phyloP scores from a whole-genome alignment of 2,113 vertebrate species.

The Aphelocoma coerulescens region DNA sequence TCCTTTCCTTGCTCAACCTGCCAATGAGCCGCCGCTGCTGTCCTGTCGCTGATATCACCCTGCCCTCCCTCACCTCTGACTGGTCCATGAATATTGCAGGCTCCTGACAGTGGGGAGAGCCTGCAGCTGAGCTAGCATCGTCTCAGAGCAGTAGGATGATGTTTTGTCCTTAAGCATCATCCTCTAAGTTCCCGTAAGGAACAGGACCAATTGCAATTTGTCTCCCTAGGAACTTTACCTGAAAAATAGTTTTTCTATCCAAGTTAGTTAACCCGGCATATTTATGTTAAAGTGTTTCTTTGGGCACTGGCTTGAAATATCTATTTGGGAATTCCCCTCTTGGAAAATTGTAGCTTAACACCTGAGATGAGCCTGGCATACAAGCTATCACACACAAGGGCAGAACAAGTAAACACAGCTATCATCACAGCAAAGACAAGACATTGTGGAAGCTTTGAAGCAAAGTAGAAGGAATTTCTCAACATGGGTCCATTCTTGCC shows the following conservation, averaged over 20 bases:
- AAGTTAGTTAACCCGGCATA: neutral
- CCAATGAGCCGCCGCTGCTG: neutral
- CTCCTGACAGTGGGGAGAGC: neutral
- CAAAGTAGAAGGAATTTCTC: neutral
- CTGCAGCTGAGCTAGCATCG: neutral
- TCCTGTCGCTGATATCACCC: neutral
- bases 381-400: neutral
- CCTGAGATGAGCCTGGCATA: neutral
- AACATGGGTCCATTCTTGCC: accelerated
- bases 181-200: neutral
- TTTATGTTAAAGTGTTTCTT: neutral
- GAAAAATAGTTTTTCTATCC: neutral
- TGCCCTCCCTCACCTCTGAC: neutral
- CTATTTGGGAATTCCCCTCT: neutral
- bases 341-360: neutral
- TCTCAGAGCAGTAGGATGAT: neutral
- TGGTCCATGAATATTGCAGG: neutral
- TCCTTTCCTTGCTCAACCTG: neutral
- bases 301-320: neutral
- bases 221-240: neutral
- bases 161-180: neutral
- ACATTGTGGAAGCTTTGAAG: neutral
- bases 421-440: neutral
- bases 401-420: neutral
- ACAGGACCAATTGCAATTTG: neutral